Base-by-base conservation (phyloP, 2,113 vertebrate species). In the Spizaetus ornatus region DNA sequence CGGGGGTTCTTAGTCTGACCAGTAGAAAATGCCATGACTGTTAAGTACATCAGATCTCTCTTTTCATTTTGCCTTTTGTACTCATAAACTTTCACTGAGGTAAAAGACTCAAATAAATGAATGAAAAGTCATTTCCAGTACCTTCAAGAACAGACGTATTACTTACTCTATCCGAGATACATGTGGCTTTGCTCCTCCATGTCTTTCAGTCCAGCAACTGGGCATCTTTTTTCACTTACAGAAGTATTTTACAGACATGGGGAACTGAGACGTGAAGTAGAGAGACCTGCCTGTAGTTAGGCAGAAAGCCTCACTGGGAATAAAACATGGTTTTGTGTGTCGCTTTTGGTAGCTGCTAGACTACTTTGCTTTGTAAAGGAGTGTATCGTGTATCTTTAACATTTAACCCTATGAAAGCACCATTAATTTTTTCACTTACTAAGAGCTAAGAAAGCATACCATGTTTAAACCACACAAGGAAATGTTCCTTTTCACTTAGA, bases 361-460 rank as follows among this genome's bases (percentile, higher is more conserved):
- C 13, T 22, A 1, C 63, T 83, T 34, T 55, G 43, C 25, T 83
- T 47, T 15, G 2, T 13, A 5, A 25, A 79, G 65, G 38, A 53
- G 13, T 14, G 4, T 13, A 8, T 50, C 0, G 0, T 19, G 11
- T 26, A 1, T 72, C 71, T 88, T 73, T 38, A 17, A 19, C 15
- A 7, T 59, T 40, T 53, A 82, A 72, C 52, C 74, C 70, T 72
- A n/a, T 50, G 25, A 34, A 76, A 79, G 11, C 50, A 43, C 13
- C 3, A 1, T 34, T 53, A 5, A 15, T 47, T 82, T 29, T 88
- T 71, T 67, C 43, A 38, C 22, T 59, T 53, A 25, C 29, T 29
- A 12, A 45, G 38, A 17, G 32, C 32, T 86, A 9, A 63, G 48
- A 19, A 65, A 45, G 22, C 4, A 1, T 11, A 0, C 11, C 3